Conservation (phyloP, 2,797 vertebrate genomes). For the Pangasius macronema region DNA sequence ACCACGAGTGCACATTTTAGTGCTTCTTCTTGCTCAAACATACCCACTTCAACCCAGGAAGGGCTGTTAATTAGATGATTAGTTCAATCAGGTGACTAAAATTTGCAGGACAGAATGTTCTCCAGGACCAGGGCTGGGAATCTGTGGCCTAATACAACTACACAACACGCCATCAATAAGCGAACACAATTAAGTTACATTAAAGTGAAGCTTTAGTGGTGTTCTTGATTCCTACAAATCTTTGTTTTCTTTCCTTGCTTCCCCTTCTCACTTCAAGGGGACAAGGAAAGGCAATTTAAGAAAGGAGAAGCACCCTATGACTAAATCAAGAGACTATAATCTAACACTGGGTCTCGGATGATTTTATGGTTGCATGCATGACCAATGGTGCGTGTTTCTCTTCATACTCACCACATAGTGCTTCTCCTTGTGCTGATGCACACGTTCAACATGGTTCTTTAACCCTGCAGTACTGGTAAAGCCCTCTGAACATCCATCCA, state of each 20-base stretch:
- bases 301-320: background rate
- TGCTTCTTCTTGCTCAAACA: background rate
- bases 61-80: background rate
- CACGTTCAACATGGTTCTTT: slow-evolving; percentile 83
- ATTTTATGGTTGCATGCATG: background rate
- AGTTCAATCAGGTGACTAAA: background rate
- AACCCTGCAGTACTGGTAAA: slow-evolving; percentile 81
- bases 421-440: slow-evolving; percentile 76
- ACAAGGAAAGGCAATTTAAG: background rate
- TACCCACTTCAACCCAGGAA: background rate
- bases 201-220: background rate
- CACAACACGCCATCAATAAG: background rate
- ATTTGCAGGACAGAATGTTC: background rate
- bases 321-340: background rate
- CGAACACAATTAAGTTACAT: no score
- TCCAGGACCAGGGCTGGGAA: background rate
- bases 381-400: background rate
- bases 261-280: background rate
- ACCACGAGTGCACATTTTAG: background rate
- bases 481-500: slow-evolving; percentile 76
- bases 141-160: background rate
- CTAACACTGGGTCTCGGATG: background rate
- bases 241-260: background rate
- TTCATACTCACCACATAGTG: slow-evolving; percentile 75
- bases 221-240: background rate